These are phyloP conservation scores for Aporrectodea caliginosa DNA, from an alignment of 1,140 invertebrate genomes.

Conservation along the genomic window DNA sequence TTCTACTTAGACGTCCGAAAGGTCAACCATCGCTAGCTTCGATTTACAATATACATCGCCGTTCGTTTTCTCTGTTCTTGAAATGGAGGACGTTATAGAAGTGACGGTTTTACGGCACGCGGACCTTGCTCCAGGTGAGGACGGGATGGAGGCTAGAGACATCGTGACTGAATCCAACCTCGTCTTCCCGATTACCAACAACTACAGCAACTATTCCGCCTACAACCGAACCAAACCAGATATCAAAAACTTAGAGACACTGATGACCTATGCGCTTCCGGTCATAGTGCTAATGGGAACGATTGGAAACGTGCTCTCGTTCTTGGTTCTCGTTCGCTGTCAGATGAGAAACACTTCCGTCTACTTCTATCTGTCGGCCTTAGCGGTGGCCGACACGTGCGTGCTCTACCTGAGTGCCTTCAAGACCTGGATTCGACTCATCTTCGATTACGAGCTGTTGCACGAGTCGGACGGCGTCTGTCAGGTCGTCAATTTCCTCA, in stretches of 20 bases:
- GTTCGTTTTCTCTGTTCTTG: not conserved
- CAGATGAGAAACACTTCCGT: conserved; percentile 45
- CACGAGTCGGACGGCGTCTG: conserved; percentile 9
- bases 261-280: conserved; percentile 31
- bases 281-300: conserved; percentile 43
- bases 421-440: conserved; percentile 48
- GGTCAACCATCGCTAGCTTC: not conserved
- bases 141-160: not conserved
- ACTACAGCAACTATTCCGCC: too few species aligned
- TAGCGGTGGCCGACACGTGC: conserved; percentile 49
- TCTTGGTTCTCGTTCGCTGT: conserved; percentile 43
- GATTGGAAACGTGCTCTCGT: conserved; percentile 45
- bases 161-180: too few species aligned
- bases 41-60: not conserved
- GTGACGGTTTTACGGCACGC: not conserved
- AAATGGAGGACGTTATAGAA: not conserved
- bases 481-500: conserved; percentile 9
- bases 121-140: not conserved
- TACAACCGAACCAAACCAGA: too few species aligned
- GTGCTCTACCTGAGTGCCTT: conserved; percentile 49
- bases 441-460: conserved; percentile 22
- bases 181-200: not conserved
- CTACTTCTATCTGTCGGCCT: conserved; percentile 47
- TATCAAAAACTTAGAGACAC: too few species aligned
- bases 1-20: too few species aligned